Conservation (phyloP, 2,797 vertebrate species). For the Coracias cyanogaster region DNA sequence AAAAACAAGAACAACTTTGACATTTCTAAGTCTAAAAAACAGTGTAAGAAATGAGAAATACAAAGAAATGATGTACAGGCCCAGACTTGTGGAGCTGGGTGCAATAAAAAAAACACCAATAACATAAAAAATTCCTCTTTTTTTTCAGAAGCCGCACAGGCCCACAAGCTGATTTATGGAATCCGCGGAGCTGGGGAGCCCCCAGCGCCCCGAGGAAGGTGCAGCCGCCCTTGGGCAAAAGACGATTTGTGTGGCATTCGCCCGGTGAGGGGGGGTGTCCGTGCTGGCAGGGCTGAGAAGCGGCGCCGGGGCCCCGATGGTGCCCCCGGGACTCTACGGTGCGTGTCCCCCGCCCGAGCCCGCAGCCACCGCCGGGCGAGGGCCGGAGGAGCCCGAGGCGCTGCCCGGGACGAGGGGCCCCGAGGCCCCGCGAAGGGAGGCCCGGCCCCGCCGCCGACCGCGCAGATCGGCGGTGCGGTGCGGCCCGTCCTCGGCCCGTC, state of each 20-base stretch:
- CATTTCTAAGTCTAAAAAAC: not conserved
- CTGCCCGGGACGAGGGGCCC: not conserved
- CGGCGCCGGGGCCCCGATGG: not conserved
- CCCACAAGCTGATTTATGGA: rapidly evolving
- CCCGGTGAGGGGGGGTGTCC: no score
- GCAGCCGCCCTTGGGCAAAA: not conserved
- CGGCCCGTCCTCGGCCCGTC: no score
- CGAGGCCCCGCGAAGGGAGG: no score
- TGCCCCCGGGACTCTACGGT: no score
- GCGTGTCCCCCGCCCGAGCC: not conserved
- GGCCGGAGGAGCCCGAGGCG: no score
- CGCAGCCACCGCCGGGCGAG: not conserved
- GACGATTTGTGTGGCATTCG: no score
- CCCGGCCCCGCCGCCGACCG: no score
- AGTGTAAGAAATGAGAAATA: not conserved
- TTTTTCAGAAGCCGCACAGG: not conserved
- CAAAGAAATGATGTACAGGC: not conserved
- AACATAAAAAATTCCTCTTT: not conserved
- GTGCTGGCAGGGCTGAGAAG: not conserved
- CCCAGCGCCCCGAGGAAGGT: not conserved
- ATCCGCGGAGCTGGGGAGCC: no score
- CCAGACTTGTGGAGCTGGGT: not conserved
- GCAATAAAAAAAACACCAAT: not conserved
- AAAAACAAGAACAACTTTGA: not conserved
- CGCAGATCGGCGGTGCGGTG: no score